Evolutionary conservation across 1,140 invertebrate species (phyloP).

Genomic region (Drosophila nigrodunni): DNA sequence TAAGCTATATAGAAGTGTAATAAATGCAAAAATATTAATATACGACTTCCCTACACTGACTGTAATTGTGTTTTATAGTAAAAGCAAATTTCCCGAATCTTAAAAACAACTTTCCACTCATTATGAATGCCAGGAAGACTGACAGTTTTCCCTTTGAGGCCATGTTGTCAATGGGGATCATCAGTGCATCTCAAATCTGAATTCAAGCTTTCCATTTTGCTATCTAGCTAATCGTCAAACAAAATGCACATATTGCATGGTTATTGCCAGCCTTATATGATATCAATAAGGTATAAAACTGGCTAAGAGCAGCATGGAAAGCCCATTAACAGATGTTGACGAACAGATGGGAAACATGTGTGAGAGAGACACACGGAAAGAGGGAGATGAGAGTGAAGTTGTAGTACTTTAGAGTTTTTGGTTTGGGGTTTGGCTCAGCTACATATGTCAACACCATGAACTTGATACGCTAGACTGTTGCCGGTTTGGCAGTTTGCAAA

Average conservation of each 20-base stretch:
- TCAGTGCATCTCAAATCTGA: slow-evolving; percentile 59
- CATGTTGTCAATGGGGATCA: slow-evolving; percentile 54
- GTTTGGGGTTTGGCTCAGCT: slow-evolving; percentile 41
- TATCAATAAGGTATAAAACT: slow-evolving; percentile 35
- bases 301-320: slow-evolving; percentile 27
- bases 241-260: slow-evolving; percentile 48
- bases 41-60: too few species aligned
- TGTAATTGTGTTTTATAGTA: slow-evolving; percentile 6
- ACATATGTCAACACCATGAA: slow-evolving; percentile 82
- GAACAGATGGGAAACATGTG: background rate
- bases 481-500: slow-evolving; percentile 5
- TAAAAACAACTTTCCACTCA: slow-evolving; percentile 64
- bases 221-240: slow-evolving; percentile 64
- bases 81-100: slow-evolving; percentile 13
- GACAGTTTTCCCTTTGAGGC: slow-evolving; percentile 36
- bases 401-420: background rate
- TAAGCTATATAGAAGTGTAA: too few species aligned
- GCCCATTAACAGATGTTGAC: slow-evolving; percentile 37
- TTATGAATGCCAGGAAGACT: slow-evolving; percentile 60
- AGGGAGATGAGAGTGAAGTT: background rate
- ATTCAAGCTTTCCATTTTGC: slow-evolving; percentile 43
- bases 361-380: background rate
- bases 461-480: slow-evolving; percentile 64
- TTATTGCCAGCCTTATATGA: slow-evolving; percentile 50
- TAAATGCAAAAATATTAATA: too few species aligned